Conservation (phyloP, 2,888 invertebrate species). For the Hoplodrina blanda region DNA sequence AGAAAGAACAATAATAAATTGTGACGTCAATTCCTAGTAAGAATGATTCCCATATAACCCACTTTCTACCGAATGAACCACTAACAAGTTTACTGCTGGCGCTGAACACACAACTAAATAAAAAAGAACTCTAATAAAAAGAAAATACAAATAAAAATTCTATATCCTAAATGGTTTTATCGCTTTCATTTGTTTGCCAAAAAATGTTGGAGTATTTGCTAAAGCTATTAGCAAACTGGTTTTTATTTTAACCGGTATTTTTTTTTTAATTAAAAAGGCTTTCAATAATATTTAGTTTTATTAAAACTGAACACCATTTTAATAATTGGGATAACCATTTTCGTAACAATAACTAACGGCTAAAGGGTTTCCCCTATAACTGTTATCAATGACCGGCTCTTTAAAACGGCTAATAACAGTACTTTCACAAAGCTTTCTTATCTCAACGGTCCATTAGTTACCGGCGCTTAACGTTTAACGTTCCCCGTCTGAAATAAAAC, state of each 20-base stretch:
- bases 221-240: background rate
- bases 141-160: constrained; percentile 7
- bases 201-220: constrained; percentile 23
- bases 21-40: background rate
- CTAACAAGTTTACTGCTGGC: background rate
- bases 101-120: background rate
- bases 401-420: constrained; percentile 69
- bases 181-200: constrained; percentile 25
- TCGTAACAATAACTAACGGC: constrained; percentile 16
- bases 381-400: constrained; percentile 58
- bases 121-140: constrained; percentile 1
- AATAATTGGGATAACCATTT: constrained; percentile 30
- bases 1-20: no score
- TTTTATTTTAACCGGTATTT: constrained; percentile 5
- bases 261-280: constrained; percentile 1
- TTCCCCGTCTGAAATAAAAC: constrained; percentile 78
- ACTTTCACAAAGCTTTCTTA: constrained; percentile 75
- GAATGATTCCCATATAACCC: background rate
- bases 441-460: constrained; percentile 85
- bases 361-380: constrained; percentile 32
- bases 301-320: constrained; percentile 14
- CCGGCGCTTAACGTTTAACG: constrained; percentile 77
- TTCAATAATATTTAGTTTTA: background rate
- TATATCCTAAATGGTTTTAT: constrained; percentile 9
- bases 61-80: background rate